Evolutionary conservation across 2,797 vertebrate species (phyloP), one percentile per base, ranked within the genome.

Genomic region (Gastrophryne carolinensis): DNA sequence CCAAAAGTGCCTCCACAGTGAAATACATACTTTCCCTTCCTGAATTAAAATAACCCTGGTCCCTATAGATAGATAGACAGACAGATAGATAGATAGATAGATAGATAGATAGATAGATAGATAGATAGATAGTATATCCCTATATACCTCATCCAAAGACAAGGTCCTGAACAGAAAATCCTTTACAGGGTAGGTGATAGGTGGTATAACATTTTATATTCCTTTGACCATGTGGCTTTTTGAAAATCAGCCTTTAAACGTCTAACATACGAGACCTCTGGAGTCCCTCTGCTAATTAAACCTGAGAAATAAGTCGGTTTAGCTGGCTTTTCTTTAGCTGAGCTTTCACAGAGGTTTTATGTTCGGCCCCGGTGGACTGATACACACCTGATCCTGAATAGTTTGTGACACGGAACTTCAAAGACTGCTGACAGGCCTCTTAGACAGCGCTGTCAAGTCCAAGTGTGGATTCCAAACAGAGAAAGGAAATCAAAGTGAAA

Each of bases 351-450:
- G 32, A 54, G 26, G 71, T 47, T 52, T 62, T 62, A 52, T 35
- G 41, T 56, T 64, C 10, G 17, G 24, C 41, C 60, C 49, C 71
- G 5, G 32, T 11, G 60, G 71, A 73, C 60, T 27, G 41, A 39
- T 63, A 73, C 63, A 26, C 60, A 73, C 58, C 60, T 73, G 71
- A 73, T 32, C 30, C 35, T 29, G 49, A 73, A 73, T 73, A 64
- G 21, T 54, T 64, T 64, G 71, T 73, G 71, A 73, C 71, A 73
- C 24, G 23, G 8, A 37, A 39, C 58, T 64, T 64, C 71, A 73
- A 73, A 73, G 71, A 39, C 47, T 53, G 24, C 58, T 73, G 69
- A 72, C 69, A 72, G 69, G 69, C 47, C 57, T 72, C 47, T 53
- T 56, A 73, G 49, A 60, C 21, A 23, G 58, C 12, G 41, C 60